phyloP scores from a whole-genome alignment of 2,888 invertebrate genomes.

The Nemapogon koenigi region DNA sequence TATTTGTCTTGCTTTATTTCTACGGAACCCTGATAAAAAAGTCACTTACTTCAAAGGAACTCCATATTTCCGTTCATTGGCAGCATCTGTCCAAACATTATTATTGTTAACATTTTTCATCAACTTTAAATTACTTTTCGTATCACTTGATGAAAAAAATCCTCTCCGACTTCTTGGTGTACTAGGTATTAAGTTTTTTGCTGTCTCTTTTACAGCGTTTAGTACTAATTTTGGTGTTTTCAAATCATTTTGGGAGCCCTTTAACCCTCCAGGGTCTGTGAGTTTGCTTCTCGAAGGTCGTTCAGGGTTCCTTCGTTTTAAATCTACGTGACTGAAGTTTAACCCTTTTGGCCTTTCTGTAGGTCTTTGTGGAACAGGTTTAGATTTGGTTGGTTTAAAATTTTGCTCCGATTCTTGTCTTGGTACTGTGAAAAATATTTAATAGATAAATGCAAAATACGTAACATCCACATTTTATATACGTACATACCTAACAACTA shows the following conservation, averaged over 20 bases:
- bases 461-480: too few relatives aligned
- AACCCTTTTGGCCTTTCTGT: slow-evolving; percentile 1
- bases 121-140: slow-evolving; percentile 32
- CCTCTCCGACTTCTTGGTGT: slow-evolving; percentile 1
- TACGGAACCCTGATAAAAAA: too few relatives aligned
- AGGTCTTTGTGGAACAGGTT: too few relatives aligned
- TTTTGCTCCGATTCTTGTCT: too few relatives aligned
- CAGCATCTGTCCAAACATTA: slow-evolving; percentile 43
- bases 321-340: slow-evolving; percentile 2
- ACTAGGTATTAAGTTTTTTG: slow-evolving; percentile 34
- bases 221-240: slow-evolving; percentile 37
- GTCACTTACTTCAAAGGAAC: slow-evolving; percentile 35
- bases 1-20: too few relatives aligned
- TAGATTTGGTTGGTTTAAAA: too few relatives aligned
- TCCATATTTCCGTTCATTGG: slow-evolving; percentile 27
- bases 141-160: slow-evolving; percentile 37
- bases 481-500: too few relatives aligned
- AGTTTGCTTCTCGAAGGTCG: slow-evolving; percentile 32
- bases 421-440: too few relatives aligned
- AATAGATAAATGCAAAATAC: too few relatives aligned
- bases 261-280: slow-evolving; percentile 31
- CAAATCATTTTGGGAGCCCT: slow-evolving; percentile 20
- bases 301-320: slow-evolving; percentile 25
- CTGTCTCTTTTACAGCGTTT: slow-evolving; percentile 36
- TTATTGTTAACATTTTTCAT: slow-evolving; percentile 55